Percentiles rank a stretch among this genome's conserved stretches.
Conservation (phyloP, 2,113 vertebrate species). For the Strix aluco region DNA sequence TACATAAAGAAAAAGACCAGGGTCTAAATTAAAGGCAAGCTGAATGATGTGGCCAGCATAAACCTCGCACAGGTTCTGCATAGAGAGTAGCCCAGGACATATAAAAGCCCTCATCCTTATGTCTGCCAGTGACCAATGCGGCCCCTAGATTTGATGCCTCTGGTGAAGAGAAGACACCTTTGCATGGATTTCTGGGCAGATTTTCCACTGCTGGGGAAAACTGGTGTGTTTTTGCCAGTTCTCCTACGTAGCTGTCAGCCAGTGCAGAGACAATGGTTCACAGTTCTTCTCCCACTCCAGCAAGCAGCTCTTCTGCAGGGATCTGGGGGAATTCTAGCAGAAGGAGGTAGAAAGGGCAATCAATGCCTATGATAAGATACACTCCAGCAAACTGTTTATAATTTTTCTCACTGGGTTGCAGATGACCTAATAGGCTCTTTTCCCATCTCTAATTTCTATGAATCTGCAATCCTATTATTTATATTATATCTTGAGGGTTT, state of each 20-base stretch:
- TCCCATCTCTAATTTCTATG: conserved; percentile 63
- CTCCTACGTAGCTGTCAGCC: background rate
- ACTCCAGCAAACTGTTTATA: conserved; percentile 31
- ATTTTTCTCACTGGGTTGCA: conserved; percentile 32
- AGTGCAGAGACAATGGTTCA: background rate
- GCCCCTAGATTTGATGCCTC: background rate
- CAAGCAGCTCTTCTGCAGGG: background rate
- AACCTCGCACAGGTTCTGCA: background rate
- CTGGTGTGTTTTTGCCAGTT: background rate
- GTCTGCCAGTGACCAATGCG: background rate
- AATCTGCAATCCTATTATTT: conserved; percentile 63
- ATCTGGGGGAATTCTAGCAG: conserved; percentile 15
- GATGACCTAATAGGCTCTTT: conserved; percentile 61
- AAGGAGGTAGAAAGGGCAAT: background rate
- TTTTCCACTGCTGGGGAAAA: background rate
- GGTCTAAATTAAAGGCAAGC: background rate
- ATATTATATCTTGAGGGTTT: conserved; percentile 59
- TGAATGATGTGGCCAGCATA: background rate
- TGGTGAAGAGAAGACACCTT: background rate
- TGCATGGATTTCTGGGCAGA: background rate
- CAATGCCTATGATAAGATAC: conserved; percentile 1
- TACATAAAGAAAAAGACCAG: background rate
- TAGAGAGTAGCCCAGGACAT: background rate
- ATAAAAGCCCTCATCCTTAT: background rate
- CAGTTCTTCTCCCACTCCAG: background rate